These are phyloP conservation scores for Nemapogon koenigi DNA, from an alignment of 2,888 invertebrate genomes.

Conservation along the genomic window DNA sequence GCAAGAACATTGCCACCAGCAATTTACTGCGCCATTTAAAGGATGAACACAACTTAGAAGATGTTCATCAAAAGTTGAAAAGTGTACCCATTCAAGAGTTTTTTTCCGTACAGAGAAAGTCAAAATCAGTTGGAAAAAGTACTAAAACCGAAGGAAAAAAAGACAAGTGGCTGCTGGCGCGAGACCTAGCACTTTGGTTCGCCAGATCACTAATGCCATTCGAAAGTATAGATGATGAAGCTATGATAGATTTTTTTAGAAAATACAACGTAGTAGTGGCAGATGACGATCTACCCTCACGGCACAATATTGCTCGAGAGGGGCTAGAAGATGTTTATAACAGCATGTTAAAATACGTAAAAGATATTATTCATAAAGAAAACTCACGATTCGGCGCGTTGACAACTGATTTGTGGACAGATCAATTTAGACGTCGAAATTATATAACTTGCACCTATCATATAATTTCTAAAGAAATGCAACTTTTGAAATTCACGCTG, in stretches of 20 bases:
- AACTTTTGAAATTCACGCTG: not conserved
- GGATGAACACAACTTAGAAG: not conserved
- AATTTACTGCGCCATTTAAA: not conserved
- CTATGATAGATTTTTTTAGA: slow-evolving; percentile 1
- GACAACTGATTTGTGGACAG: not conserved
- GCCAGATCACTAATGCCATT: not conserved
- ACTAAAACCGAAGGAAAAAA: not conserved
- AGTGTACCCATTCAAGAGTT: not conserved
- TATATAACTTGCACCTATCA: slow-evolving; percentile 1
- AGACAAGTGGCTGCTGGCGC: slow-evolving; percentile 11
- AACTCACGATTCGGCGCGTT: not conserved
- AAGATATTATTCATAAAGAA: not conserved
- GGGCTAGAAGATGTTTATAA: not conserved
- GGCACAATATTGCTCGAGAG: not conserved
- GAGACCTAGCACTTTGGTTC: slow-evolving; percentile 4
- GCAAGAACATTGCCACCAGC: not conserved
- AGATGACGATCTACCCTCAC: not conserved
- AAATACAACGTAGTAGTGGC: not conserved
- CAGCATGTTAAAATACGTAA: not conserved
- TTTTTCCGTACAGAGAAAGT: not conserved
- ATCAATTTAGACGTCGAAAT: not conserved
- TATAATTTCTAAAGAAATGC: slow-evolving; percentile 1
- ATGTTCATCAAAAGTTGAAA: not conserved
- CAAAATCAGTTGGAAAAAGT: not conserved
- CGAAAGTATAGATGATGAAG: not conserved